Conservation (phyloP, 2,888 invertebrate genomes). For the Rambutsinella grinnellia region DNA sequence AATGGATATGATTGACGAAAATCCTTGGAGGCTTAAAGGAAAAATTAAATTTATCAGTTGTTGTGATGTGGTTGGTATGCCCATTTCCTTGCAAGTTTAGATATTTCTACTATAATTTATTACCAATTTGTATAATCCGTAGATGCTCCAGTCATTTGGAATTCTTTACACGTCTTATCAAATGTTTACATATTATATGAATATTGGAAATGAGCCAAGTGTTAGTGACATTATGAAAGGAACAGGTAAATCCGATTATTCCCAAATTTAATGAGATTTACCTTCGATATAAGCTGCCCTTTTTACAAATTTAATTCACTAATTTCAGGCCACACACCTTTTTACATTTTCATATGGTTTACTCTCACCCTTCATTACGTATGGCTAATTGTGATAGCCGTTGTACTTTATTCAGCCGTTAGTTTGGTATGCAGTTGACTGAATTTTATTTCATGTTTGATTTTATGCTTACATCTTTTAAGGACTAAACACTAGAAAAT, state of each 20-base stretch:
- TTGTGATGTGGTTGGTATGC: slow-evolving; percentile 51
- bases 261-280: not conserved
- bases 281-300: not conserved
- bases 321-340: slow-evolving; percentile 48
- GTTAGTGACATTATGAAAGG: slow-evolving; percentile 38
- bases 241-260: slow-evolving; percentile 29
- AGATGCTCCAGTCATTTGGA: slow-evolving; percentile 43
- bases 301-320: too few species aligned
- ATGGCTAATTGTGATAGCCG: slow-evolving; percentile 51
- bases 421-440: slow-evolving; percentile 52
- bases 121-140: slow-evolving; percentile 1
- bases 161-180: slow-evolving; percentile 49
- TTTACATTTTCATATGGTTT: slow-evolving; percentile 56
- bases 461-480: too few species aligned
- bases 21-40: slow-evolving; percentile 60
- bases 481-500: too few species aligned
- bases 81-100: not conserved
- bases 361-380: slow-evolving; percentile 41
- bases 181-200: slow-evolving; percentile 49
- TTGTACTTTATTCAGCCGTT: slow-evolving; percentile 49
- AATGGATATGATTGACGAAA: slow-evolving; percentile 47
- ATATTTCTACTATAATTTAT: not conserved
- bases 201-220: slow-evolving; percentile 23
- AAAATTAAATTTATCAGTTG: slow-evolving; percentile 45
- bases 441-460: not conserved